These are phyloP conservation scores for Gymnocheta viridis DNA, from an alignment of 2,888 invertebrate genomes.

Conservation along the genomic window DNA sequence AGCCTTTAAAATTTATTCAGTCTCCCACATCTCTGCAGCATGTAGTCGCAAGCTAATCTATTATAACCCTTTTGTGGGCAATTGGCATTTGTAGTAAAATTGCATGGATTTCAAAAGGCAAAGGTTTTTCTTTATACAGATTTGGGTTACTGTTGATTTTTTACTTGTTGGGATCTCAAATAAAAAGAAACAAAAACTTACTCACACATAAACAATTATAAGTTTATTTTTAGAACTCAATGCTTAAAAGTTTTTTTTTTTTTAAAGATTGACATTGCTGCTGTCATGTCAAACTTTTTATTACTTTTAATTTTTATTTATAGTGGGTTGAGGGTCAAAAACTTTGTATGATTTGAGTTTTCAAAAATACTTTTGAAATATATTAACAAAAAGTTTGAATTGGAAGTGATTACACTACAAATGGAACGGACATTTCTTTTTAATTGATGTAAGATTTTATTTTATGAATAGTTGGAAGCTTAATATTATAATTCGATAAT, in stretches of 20 bases:
- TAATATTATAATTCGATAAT: too few relatives aligned
- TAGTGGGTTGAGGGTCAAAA: not conserved
- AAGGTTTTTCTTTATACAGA: not conserved
- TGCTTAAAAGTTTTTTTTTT: slow-evolving; percentile 1
- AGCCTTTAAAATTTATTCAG: not conserved
- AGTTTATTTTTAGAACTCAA: not conserved
- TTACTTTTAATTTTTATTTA: not conserved
- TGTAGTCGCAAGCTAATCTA: slow-evolving; percentile 47
- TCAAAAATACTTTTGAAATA: not conserved
- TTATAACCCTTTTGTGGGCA: slow-evolving; percentile 62
- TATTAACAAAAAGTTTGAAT: not conserved
- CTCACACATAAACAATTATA: not conserved
- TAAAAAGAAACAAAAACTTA: not conserved
- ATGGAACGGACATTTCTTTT: too few relatives aligned
- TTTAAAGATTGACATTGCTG: slow-evolving; percentile 2
- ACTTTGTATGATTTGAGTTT: not conserved
- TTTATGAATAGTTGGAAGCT: too few relatives aligned
- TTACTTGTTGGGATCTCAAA: not conserved
- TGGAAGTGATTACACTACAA: too few relatives aligned
- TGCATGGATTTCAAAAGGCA: not conserved
- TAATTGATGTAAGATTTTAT: too few relatives aligned
- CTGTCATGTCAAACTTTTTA: not conserved
- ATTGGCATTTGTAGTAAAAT: slow-evolving; percentile 52
- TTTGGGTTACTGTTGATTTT: slow-evolving; percentile 9
- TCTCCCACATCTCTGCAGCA: slow-evolving; percentile 1